Evolutionary conservation across 2,113 vertebrate genomes (phyloP), one percentile per base, ranked within the genome.

Genomic region (Percina caprodes): DNA sequence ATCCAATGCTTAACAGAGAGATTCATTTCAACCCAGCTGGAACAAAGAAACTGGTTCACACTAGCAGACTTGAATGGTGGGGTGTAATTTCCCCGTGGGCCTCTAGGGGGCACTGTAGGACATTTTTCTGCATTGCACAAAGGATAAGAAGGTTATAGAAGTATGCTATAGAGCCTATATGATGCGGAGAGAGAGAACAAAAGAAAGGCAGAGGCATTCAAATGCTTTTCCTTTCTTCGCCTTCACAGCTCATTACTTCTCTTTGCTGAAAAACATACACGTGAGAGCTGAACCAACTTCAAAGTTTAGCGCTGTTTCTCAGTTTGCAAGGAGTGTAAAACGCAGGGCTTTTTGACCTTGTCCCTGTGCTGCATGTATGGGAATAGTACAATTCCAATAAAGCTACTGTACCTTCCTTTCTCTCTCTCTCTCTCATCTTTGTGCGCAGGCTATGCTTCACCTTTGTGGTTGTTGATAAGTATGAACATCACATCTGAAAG

Each of bases 101-200:
- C 92, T 80, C 67, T 62, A 61, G 84, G 92, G 81, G 91, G 69
- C 91, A 66, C 68, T 91, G 84, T 76, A 74, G 85, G 85, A 72
- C 60, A 45, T 52, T 77, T 12, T 75, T 82, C 68, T 46, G 35
- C 35, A 11, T n/a, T 55, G 79, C 87, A 92, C 87, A 91, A 92
- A 91, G 88, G 85, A 82, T 3, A 0, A 21, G 56, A 2, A 5
- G 51, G 77, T 67, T 33, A 26, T 35, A 30, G 42, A 63, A 15
- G 58, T 11, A 39, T 9, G 30, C 15, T 84, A 65, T 71, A n/a
- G 77, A 70, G 18, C 11, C 69, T 79, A 74, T 70, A 85, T 46
- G 63, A 48, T 76, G 54, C 46, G 76, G 82, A 74, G 49, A 7
- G 33, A 14, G 71, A 24, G 88, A 88, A 91, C 90, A 93, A 93